Percentiles rank a stretch among this genome's conserved stretches.
phyloP scores from a whole-genome alignment of 1,140 invertebrate species.

The Lerema accius region DNA sequence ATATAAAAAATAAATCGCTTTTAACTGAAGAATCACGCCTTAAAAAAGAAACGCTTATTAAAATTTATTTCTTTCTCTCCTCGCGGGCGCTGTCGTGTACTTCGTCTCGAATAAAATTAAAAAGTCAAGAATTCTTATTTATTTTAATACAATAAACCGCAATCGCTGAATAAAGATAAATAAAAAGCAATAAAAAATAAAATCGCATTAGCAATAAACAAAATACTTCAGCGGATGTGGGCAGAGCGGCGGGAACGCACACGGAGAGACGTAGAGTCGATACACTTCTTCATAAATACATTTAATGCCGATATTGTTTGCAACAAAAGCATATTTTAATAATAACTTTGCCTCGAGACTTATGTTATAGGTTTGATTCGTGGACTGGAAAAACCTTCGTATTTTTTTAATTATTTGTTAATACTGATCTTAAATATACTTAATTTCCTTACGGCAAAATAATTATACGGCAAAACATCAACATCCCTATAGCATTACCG shows the following conservation, averaged over 20 bases:
- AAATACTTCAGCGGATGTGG: slow-evolving; percentile 83
- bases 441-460: too few species aligned
- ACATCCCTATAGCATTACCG: too few species aligned
- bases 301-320: slow-evolving; percentile 30
- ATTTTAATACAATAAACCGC: slow-evolving; percentile 83
- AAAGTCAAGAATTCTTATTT: slow-evolving; percentile 83
- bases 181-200: slow-evolving; percentile 83
- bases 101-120: slow-evolving; percentile 80
- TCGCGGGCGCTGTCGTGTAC: slow-evolving; percentile 78
- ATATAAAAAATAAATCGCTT: slow-evolving; percentile 83
- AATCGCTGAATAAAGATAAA: slow-evolving; percentile 83
- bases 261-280: slow-evolving; percentile 59
- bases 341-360: too few species aligned
- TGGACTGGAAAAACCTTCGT: too few species aligned
- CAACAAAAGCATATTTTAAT: too few species aligned
- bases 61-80: slow-evolving; percentile 82
- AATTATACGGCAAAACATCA: too few species aligned
- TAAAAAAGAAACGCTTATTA: slow-evolving; percentile 83
- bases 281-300: slow-evolving; percentile 37
- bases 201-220: slow-evolving; percentile 83
- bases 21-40: slow-evolving; percentile 83
- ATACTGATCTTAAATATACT: too few species aligned
- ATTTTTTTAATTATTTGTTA: too few species aligned
- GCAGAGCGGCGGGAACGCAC: slow-evolving; percentile 67
- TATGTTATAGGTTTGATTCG: too few species aligned